Evolutionary conservation across 2,113 vertebrate genomes (phyloP).

Genomic region (Indri indri): DNA sequence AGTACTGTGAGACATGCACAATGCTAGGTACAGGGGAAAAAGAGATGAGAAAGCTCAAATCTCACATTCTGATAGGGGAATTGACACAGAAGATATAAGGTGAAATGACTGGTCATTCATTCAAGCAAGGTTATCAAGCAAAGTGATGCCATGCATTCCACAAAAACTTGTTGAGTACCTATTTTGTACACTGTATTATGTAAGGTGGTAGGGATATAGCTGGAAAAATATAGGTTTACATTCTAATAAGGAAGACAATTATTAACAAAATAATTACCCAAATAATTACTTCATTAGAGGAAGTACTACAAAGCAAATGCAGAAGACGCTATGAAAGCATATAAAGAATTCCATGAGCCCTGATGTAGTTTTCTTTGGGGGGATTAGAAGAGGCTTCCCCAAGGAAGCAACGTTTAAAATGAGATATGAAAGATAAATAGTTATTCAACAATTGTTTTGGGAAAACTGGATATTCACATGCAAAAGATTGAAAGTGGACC

Average conservation of each 20-base stretch:
- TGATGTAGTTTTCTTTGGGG: not conserved
- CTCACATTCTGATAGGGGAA: not conserved
- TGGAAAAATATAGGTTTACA: not conserved
- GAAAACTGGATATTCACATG: not conserved
- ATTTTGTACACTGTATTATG: not conserved
- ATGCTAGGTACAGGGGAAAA: not conserved
- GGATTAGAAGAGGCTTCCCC: not conserved
- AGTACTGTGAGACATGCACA: not conserved
- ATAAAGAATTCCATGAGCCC: not conserved
- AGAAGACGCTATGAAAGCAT: not conserved
- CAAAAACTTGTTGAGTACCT: not conserved
- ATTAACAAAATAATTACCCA: not conserved
- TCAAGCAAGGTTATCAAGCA: not conserved
- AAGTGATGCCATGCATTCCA: not conserved
- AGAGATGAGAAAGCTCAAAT: not conserved
- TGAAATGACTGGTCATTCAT: not conserved
- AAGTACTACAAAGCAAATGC: not conserved
- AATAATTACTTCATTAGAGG: not conserved
- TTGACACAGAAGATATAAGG: not conserved
- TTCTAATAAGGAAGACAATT: not conserved
- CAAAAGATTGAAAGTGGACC: not conserved
- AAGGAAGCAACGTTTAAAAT: not conserved
- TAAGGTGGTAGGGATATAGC: not conserved
- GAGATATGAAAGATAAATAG: not conserved
- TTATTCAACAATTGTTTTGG: not conserved